Base-by-base conservation (phyloP, 2,113 vertebrate species). In the Sceloporus undulatus region DNA sequence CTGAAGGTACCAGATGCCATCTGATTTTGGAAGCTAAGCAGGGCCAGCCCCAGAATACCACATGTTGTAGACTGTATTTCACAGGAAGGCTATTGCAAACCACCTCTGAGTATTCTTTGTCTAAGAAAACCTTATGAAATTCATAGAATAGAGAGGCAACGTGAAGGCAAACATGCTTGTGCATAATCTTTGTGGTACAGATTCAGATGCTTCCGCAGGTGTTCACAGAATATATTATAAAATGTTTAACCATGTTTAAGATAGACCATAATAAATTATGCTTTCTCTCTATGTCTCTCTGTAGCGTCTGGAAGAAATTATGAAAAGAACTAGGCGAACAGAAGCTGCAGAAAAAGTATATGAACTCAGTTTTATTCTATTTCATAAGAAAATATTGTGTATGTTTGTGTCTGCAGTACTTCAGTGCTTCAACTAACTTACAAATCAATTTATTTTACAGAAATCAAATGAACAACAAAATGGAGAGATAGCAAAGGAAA, bases 291-390 rank as follows among this genome's bases (percentile, higher is more conserved):
- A 34, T 34, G 34, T 90, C 8, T 13, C 38, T 80, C 91, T 88
- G 16, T 89, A 99, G 99, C 97, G 98, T 84, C 97, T 99, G 90
- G 99, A 99, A 85, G 98, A 99, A 95, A 99, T 99, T 91, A 99
- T 99, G 99, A 99, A 98, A 96, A 98, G 99, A 95, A 99, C 99
- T 27, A 98, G 98, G 66, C 97, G 97, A 71, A 98, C 98, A 82
- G 98, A 99, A 92, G 77, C 96, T 70, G 73, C 95, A 88, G 98
- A 99, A 89, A 98, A 98, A 98, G 98, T 98, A 95, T n/a, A 84
- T 89, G 82, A 48, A 71, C 56, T n/a, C 40, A 73, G 74, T 38
- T 62, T 73, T 86, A 86, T 84, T 2, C 0, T 29, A 34, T 0
- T 48, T 75, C n/a, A 48, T 1, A 29, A 38, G 88, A 85, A 82